These are phyloP conservation scores for Achroia grisella DNA, from an alignment of 1,140 invertebrate species.

Conservation along the genomic window DNA sequence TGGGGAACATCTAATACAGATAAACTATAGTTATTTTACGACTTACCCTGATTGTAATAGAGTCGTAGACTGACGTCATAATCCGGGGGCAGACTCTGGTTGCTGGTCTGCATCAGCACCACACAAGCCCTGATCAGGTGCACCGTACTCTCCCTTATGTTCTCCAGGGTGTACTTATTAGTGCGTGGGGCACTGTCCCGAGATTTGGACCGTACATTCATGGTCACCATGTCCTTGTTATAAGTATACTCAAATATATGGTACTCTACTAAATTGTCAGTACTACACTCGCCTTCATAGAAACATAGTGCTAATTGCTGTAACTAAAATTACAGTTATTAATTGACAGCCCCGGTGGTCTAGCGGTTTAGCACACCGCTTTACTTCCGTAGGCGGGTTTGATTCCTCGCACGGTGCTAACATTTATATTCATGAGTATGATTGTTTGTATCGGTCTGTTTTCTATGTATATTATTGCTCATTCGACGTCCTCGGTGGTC, in stretches of 20 bases:
- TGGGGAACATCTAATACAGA: too few species aligned
- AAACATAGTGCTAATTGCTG: slow-evolving; percentile 51
- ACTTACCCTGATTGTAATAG: slow-evolving; percentile 53
- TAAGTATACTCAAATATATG: slow-evolving; percentile 53
- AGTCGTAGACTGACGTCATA: slow-evolving; percentile 46
- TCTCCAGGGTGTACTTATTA: slow-evolving; percentile 27
- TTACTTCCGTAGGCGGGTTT: too few species aligned
- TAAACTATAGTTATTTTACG: neutral
- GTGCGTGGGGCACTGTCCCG: slow-evolving; percentile 11
- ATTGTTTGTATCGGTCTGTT: too few species aligned
- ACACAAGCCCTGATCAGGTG: slow-evolving; percentile 32
- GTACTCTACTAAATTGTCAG: slow-evolving; percentile 47
- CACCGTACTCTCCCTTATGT: slow-evolving; percentile 30
- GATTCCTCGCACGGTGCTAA: too few species aligned
- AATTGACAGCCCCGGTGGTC: too few species aligned
- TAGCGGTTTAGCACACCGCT: too few species aligned
- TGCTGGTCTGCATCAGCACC: slow-evolving; percentile 31
- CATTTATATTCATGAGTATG: too few species aligned
- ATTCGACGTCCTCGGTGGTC: too few species aligned
- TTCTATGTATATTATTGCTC: too few species aligned
- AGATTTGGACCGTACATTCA: slow-evolving; percentile 34
- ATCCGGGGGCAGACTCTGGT: slow-evolving; percentile 16
- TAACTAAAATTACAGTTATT: slow-evolving; percentile 25
- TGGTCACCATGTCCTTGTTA: slow-evolving; percentile 25
- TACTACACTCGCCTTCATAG: slow-evolving; percentile 37